phyloP scores from a whole-genome alignment of 2,888 invertebrate species.

The Mythimna lalbum region DNA sequence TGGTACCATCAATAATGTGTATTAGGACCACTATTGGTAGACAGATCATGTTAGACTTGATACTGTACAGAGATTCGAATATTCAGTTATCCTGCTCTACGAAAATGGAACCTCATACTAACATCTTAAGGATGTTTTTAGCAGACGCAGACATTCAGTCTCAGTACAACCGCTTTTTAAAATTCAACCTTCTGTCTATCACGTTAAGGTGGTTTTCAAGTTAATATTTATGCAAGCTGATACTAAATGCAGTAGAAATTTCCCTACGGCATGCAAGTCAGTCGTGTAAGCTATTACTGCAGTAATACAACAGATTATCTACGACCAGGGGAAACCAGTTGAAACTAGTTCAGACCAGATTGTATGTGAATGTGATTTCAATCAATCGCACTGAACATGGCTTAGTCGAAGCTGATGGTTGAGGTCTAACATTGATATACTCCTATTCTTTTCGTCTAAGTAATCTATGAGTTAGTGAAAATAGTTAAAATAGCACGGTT shows the following conservation, averaged over 20 bases:
- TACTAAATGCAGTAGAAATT: constrained; percentile 47
- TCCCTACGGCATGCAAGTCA: constrained; percentile 45
- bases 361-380: constrained; percentile 34
- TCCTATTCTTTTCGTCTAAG: too few species aligned
- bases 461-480: too few species aligned
- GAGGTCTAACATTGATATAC: too few species aligned
- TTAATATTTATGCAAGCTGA: background rate
- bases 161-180: background rate
- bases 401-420: background rate
- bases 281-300: constrained; percentile 47
- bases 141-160: background rate
- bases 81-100: background rate
- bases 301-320: constrained; percentile 44
- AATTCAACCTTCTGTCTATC: background rate
- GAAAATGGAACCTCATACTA: background rate
- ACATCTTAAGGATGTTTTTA: constrained; percentile 7
- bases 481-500: too few species aligned
- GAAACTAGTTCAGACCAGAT: constrained; percentile 11
- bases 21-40: constrained; percentile 36
- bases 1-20: constrained; percentile 37
- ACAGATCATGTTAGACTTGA: constrained; percentile 13
- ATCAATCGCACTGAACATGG: constrained; percentile 39
- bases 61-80: constrained; percentile 23
- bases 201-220: constrained; percentile 11
- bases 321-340: constrained; percentile 10